These are phyloP conservation scores for Anas capensis DNA, from an alignment of 2,797 vertebrate species.

Conservation along the genomic window DNA sequence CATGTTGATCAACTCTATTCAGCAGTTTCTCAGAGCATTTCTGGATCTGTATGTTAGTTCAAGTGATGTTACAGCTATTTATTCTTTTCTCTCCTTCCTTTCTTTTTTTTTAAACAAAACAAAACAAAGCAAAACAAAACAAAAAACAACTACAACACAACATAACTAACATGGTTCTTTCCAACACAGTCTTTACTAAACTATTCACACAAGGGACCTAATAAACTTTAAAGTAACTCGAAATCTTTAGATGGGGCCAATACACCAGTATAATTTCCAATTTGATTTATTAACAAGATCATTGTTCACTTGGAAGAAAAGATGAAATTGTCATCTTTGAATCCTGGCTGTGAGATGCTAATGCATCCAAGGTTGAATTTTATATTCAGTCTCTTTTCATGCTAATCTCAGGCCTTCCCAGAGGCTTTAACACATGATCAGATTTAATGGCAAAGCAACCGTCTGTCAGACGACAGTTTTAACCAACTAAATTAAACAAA, in stretches of 20 bases:
- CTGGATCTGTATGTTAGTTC: neutral
- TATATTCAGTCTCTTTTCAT: neutral
- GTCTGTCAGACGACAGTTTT: rapidly evolving
- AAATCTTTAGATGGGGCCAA: neutral
- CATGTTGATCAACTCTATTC: neutral
- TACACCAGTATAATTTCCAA: neutral
- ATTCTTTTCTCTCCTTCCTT: neutral
- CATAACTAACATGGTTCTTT: neutral
- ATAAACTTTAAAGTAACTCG: neutral
- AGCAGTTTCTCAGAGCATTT: neutral
- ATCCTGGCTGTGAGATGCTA: neutral
- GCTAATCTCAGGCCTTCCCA: neutral
- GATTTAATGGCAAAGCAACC: neutral
- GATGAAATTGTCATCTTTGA: neutral
- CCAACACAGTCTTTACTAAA: neutral
- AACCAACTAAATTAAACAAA: neutral
- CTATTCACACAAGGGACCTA: neutral
- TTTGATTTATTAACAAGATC: neutral
- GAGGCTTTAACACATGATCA: neutral
- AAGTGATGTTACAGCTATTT: neutral
- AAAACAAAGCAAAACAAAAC: too few species aligned
- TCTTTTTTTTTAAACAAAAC: neutral
- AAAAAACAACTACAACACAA: neutral
- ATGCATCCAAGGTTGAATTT: neutral
- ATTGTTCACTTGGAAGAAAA: neutral